Evolutionary conservation across 2,113 vertebrate genomes (phyloP).

Genomic region (Melanocharis versteri): DNA sequence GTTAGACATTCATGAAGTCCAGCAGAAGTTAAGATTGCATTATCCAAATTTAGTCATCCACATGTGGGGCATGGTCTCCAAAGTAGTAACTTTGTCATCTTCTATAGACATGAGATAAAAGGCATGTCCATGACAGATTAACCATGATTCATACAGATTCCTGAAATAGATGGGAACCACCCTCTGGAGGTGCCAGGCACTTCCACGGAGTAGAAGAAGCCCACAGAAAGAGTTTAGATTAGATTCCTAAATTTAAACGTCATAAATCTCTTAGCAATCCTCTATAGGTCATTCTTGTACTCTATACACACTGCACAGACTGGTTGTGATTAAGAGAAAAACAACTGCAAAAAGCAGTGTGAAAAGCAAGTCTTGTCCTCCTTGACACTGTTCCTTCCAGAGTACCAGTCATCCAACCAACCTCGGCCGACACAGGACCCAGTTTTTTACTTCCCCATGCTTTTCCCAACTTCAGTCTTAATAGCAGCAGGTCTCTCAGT

Average conservation of each 20-base stretch:
- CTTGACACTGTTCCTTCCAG: neutral
- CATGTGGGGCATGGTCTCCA: neutral
- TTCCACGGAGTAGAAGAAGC: neutral
- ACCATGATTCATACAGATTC: neutral
- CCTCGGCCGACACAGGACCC: neutral
- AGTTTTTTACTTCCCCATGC: accelerated
- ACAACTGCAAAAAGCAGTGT: neutral
- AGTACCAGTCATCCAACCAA: neutral
- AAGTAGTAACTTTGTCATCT: neutral
- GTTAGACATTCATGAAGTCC: neutral
- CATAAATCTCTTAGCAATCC: neutral
- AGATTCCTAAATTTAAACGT: neutral
- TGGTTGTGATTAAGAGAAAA: neutral
- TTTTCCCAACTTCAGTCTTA: neutral
- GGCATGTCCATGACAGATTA: neutral
- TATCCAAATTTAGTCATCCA: neutral
- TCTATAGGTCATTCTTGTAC: neutral
- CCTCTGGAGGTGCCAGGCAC: neutral
- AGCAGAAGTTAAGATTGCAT: neutral
- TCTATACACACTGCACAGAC: neutral
- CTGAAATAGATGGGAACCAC: neutral
- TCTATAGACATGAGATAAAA: neutral
- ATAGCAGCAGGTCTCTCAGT: neutral
- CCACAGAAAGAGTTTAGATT: neutral
- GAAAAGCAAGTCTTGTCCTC: neutral